A percentile compares a stretch with the other conserved stretches of the same genome.
Evolutionary conservation across 2,797 vertebrate genomes (phyloP).

Genomic region (Cirrhinus molitorella): DNA sequence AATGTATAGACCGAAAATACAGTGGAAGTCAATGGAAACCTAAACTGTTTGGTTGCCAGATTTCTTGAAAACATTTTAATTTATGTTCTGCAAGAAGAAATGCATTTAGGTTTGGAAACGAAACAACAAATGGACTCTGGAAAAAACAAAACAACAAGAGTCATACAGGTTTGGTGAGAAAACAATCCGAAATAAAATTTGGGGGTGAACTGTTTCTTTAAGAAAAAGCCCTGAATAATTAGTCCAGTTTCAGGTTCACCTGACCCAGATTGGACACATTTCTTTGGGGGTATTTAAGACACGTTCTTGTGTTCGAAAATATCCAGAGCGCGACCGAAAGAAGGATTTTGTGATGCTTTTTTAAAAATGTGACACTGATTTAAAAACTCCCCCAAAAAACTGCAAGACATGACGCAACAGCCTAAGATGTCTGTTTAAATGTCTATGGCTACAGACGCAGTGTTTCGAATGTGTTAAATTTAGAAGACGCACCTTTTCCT

Average conservation of each 20-base stretch:
- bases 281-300: slow-evolving; percentile 3
- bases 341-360: background rate
- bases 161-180: background rate
- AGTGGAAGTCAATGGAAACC: background rate
- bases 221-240: slow-evolving; percentile 23
- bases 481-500: slow-evolving; percentile 36
- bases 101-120: background rate
- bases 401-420: background rate
- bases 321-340: background rate
- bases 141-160: background rate
- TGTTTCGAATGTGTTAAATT: slow-evolving; percentile 2
- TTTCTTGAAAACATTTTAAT: background rate
- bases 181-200: background rate
- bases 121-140: background rate
- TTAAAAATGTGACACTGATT: slow-evolving; percentile 1
- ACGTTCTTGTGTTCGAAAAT: background rate
- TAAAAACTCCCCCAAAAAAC: background rate
- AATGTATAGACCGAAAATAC: background rate
- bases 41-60: background rate
- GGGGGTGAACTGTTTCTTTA: background rate
- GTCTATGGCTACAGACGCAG: background rate
- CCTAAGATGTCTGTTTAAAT: background rate
- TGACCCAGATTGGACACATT: slow-evolving; percentile 27
- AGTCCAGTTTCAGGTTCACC: slow-evolving; percentile 26
- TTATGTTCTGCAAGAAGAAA: background rate